phyloP scores from a whole-genome alignment of 1,140 invertebrate genomes.

The Leptinotarsa lineolata region DNA sequence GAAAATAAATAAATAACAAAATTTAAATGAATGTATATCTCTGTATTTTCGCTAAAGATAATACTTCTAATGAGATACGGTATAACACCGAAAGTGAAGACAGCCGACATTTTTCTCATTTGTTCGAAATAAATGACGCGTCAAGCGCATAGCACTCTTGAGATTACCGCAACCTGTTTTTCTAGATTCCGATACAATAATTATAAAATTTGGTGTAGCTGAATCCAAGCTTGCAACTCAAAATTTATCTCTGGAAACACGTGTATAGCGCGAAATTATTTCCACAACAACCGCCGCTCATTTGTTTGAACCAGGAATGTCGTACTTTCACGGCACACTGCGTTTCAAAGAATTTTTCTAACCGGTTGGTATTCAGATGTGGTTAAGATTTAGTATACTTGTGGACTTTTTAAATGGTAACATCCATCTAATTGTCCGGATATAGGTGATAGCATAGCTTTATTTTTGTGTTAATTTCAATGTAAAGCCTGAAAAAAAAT shows the following conservation, averaged over 20 bases:
- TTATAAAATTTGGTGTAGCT: constrained; percentile 49
- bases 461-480: too few species aligned
- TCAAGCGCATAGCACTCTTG: constrained; percentile 26
- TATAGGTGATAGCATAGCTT: neutral
- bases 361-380: constrained; percentile 15
- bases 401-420: neutral
- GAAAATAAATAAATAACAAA: too few species aligned
- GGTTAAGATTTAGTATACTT: neutral
- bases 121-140: constrained; percentile 26
- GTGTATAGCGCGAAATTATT: constrained; percentile 31
- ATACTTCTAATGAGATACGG: neutral
- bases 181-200: constrained; percentile 52
- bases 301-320: constrained; percentile 30
- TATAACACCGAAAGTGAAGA: constrained; percentile 7
- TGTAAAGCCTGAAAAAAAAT: too few species aligned
- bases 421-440: constrained; percentile 22
- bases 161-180: constrained; percentile 44
- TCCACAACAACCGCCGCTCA: constrained; percentile 20
- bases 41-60: too few species aligned
- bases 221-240: constrained; percentile 10
- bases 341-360: constrained; percentile 17
- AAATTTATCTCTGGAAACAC: constrained; percentile 35
- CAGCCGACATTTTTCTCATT: constrained; percentile 5
- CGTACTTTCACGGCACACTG: constrained; percentile 26
- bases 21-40: too few species aligned